Percentiles rank a stretch among this genome's conserved stretches.
phyloP scores from a whole-genome alignment of 2,113 vertebrate species.

The Cyprinodon variegatus region DNA sequence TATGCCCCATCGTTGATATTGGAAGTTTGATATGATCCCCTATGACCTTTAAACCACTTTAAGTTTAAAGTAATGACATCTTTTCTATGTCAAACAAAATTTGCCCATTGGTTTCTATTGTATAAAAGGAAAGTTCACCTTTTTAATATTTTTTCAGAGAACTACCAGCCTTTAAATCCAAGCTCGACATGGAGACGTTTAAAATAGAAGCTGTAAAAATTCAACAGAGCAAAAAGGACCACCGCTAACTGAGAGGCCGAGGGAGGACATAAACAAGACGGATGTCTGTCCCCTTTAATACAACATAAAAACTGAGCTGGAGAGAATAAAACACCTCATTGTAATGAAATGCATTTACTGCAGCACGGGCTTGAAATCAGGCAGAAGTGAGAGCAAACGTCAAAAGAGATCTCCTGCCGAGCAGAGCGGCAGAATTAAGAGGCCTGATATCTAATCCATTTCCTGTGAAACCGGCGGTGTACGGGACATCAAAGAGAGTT shows the following conservation, averaged over 20 bases:
- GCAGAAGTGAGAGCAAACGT: constrained; percentile 73
- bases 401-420: constrained; percentile 75
- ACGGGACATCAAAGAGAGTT: constrained; percentile 78
- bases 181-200: constrained; percentile 68
- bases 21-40: neutral
- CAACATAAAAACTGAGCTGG: constrained; percentile 75
- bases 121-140: constrained; percentile 14
- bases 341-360: constrained; percentile 80
- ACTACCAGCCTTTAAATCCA: constrained; percentile 71
- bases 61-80: neutral
- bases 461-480: constrained; percentile 74
- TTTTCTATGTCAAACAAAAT: neutral
- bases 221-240: constrained; percentile 75
- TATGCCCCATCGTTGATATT: neutral
- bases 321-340: constrained; percentile 76
- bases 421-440: constrained; percentile 71
- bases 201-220: constrained; percentile 74
- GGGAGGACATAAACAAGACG: constrained; percentile 79
- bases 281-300: constrained; percentile 77
- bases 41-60: neutral
- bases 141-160: constrained; percentile 62
- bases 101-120: neutral
- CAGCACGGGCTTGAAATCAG: constrained; percentile 72
- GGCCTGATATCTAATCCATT: constrained; percentile 78
- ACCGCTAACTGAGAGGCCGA: constrained; percentile 73